Conservation (phyloP, 2,797 vertebrate species). For the Sorex maritimensis region DNA sequence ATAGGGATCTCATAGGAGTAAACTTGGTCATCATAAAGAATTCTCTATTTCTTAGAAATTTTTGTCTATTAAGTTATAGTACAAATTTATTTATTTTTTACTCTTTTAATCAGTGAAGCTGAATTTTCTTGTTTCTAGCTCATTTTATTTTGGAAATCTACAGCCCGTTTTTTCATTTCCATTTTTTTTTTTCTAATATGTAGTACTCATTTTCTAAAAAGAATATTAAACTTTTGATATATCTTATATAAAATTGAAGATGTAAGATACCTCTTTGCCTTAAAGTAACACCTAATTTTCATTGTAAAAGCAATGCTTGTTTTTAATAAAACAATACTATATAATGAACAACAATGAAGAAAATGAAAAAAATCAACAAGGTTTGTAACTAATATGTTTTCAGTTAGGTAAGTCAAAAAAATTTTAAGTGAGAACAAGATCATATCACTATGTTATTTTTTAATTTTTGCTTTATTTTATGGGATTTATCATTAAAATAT, state of each 20-base stretch:
- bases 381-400: conserved; percentile 5
- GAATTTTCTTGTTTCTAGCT: conserved; percentile 38
- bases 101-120: conserved; percentile 55
- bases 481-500: conserved; percentile 31
- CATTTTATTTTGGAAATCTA: conserved; percentile 50
- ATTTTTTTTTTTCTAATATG: conserved; percentile 52
- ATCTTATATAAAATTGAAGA: conserved; percentile 43
- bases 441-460: not conserved
- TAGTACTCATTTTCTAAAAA: conserved; percentile 45
- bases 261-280: not conserved
- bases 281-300: conserved; percentile 44
- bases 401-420: not conserved
- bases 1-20: not conserved
- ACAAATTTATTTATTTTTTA: conserved; percentile 47
- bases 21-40: conserved; percentile 5
- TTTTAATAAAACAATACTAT: conserved; percentile 34
- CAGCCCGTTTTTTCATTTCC: conserved; percentile 29
- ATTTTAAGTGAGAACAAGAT: conserved; percentile 54
- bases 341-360: conserved; percentile 10
- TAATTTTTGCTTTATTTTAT: conserved; percentile 13
- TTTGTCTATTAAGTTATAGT: conserved; percentile 21
- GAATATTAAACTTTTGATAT: not conserved
- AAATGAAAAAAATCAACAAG: conserved; percentile 21
- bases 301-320: conserved; percentile 31
- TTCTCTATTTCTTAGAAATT: conserved; percentile 15